Evolutionary conservation across 1,140 invertebrate species (phyloP).

Genomic region (Aphaenogaster ashmeadi): DNA sequence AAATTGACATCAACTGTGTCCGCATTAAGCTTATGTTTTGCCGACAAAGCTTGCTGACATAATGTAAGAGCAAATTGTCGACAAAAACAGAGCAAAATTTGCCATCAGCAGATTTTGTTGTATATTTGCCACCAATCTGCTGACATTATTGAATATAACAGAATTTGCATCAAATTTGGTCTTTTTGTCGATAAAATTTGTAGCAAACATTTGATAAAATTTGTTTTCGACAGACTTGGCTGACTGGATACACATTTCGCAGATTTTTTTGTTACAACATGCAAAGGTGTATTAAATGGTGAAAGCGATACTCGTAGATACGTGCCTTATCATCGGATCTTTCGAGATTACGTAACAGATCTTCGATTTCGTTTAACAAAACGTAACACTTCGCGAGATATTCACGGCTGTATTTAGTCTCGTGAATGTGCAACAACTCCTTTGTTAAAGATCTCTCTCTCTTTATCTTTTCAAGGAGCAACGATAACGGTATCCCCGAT

Average conservation of each 20-base stretch:
- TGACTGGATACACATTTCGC: background rate
- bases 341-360: slow-evolving; percentile 70
- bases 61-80: too few relatives aligned
- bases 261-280: background rate
- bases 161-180: too few relatives aligned
- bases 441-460: slow-evolving; percentile 71
- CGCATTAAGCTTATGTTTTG: too few relatives aligned
- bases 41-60: too few relatives aligned
- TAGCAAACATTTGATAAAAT: too few relatives aligned
- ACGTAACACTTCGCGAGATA: slow-evolving; percentile 69
- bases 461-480: slow-evolving; percentile 75
- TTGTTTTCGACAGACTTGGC: too few relatives aligned
- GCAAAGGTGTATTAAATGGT: background rate
- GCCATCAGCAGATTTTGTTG: too few relatives aligned
- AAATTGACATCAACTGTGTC: too few relatives aligned
- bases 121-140: too few relatives aligned
- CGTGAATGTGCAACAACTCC: slow-evolving; percentile 67
- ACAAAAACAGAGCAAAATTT: too few relatives aligned
- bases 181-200: too few relatives aligned
- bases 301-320: slow-evolving; percentile 19
- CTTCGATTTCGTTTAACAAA: slow-evolving; percentile 72
- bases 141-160: too few relatives aligned
- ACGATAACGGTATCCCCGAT: slow-evolving; percentile 73
- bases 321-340: slow-evolving; percentile 78
- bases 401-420: slow-evolving; percentile 67